phyloP scores from a whole-genome alignment of 1,140 invertebrate species.

The Mylabris phalerata region DNA sequence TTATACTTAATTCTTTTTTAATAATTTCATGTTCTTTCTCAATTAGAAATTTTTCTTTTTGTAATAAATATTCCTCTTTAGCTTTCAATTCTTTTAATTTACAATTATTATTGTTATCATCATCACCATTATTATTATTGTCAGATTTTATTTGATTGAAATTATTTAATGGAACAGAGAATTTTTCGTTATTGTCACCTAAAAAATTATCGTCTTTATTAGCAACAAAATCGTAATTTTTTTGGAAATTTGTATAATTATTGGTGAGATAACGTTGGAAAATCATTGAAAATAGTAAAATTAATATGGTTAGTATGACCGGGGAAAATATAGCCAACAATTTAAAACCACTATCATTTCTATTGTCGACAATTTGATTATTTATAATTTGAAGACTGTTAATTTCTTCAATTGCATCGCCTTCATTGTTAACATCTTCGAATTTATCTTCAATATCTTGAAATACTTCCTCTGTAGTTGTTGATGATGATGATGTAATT shows the following conservation, averaged over 20 bases:
- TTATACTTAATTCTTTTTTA: conserved; percentile 5
- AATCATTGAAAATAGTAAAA: too few species aligned
- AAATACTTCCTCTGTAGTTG: not conserved
- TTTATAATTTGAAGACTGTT: not conserved
- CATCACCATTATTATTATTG: not conserved
- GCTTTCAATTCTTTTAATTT: conserved; percentile 9
- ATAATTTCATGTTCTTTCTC: conserved; percentile 10
- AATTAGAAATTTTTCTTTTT: conserved; percentile 13
- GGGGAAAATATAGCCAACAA: too few species aligned
- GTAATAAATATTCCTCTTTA: conserved; percentile 15
- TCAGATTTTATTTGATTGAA: not conserved
- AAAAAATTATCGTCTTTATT: not conserved
- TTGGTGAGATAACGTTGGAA: too few species aligned
- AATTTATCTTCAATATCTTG: too few species aligned
- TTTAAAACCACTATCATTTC: too few species aligned
- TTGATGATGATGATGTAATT: not conserved
- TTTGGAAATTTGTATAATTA: too few species aligned
- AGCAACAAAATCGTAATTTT: not conserved
- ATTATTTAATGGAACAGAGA: not conserved
- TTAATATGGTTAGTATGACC: too few species aligned
- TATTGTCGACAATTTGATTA: not conserved
- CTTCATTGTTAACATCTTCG: too few species aligned
- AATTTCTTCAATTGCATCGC: not conserved
- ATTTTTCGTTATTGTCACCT: not conserved
- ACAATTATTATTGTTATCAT: not conserved